These are phyloP conservation scores for Ovis aries DNA, from an alignment of 2,113 vertebrate genomes.

Conservation along the genomic window ARS-UI_Ramb_v3.0 NC_056069.1:65754001-65754500, in stretches of 20 bases:
- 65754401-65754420: background rate
- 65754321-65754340: background rate
- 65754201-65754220: background rate
- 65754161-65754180: background rate
- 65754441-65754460: background rate
- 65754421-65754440: background rate
- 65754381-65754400: background rate
- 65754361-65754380: background rate
- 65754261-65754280: background rate
- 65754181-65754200: background rate
- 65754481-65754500: background rate
- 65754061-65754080: background rate
- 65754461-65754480: fast-evolving
- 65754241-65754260: background rate
- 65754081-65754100: background rate
- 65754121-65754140: background rate
- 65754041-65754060: background rate
- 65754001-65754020: background rate
- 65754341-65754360: background rate
- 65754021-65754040: background rate
- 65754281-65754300: background rate
- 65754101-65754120: background rate
- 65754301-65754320: background rate
- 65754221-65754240: background rate
- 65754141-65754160: background rate